phyloP scores from a whole-genome alignment of 2,797 vertebrate species.

The Prunella strophiata region DNA sequence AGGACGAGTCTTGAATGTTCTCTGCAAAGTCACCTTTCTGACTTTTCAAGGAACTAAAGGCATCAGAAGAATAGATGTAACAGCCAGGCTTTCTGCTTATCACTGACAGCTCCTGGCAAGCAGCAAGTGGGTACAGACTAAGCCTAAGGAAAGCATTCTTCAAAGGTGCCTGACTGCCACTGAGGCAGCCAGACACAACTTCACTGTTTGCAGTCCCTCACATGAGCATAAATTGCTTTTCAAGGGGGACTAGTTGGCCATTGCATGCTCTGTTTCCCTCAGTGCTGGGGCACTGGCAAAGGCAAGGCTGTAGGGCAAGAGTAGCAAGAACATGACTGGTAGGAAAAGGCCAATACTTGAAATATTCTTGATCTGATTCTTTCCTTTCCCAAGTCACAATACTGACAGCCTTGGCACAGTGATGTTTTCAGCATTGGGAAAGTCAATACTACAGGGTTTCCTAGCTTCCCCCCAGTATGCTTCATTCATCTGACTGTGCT shows the following conservation, averaged over 20 bases:
- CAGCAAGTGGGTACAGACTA: background rate
- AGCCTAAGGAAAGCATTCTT: background rate
- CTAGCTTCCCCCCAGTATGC: background rate
- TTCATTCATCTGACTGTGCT: background rate
- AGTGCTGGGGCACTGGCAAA: background rate
- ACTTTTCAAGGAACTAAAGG: background rate
- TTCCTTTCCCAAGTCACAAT: background rate
- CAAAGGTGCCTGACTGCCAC: background rate
- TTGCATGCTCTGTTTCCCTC: background rate
- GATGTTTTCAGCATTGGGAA: background rate
- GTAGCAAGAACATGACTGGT: fast-evolving
- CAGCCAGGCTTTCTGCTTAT: background rate
- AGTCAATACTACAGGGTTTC: background rate
- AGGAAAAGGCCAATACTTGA: background rate
- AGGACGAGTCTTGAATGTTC: background rate
- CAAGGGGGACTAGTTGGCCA: background rate
- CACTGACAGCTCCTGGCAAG: background rate
- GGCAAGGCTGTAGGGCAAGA: background rate
- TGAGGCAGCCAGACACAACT: background rate
- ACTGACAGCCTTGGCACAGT: background rate
- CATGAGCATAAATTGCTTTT: background rate
- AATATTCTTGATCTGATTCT: background rate
- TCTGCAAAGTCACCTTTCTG: background rate
- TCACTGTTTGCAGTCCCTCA: background rate
- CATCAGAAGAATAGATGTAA: background rate